Evolutionary conservation across 2,888 invertebrate genomes (phyloP).

Genomic region (Melipona bicolor): DNA sequence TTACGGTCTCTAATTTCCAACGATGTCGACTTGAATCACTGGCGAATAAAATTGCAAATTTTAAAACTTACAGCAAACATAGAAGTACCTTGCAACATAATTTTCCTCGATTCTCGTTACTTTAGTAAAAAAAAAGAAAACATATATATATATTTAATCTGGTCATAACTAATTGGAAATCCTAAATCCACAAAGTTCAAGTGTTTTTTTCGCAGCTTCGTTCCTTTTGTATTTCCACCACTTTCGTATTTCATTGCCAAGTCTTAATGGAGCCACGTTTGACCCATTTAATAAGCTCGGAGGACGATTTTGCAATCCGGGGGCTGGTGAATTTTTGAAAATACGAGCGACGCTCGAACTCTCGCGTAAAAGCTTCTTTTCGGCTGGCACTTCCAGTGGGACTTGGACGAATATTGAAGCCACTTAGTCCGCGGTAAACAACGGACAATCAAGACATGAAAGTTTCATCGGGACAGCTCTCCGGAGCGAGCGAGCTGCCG

Average conservation of each 20-base stretch:
- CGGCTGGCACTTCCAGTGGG: not conserved
- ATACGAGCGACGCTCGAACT: not conserved
- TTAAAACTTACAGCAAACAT: too few relatives aligned
- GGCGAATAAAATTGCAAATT: too few relatives aligned
- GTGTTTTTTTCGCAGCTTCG: not conserved
- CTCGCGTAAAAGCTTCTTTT: not conserved
- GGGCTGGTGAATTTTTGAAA: not conserved
- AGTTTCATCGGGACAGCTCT: not conserved
- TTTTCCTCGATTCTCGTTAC: not conserved
- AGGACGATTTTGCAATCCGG: not conserved
- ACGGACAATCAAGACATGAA: conserved; percentile 3
- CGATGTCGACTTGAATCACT: too few relatives aligned
- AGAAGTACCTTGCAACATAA: too few relatives aligned
- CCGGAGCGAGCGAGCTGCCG: not conserved
- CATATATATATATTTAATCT: not conserved
- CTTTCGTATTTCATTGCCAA: not conserved
- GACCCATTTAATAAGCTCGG: not conserved
- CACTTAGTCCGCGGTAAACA: not conserved
- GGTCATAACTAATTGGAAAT: not conserved
- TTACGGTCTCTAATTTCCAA: too few relatives aligned
- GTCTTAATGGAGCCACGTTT: not conserved
- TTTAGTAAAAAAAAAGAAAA: not conserved
- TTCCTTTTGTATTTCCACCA: not conserved
- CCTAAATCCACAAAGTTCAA: not conserved
- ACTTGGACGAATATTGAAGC: not conserved